phyloP scores from a whole-genome alignment of 2,113 vertebrate genomes.

The Oxyura jamaicensis region DNA sequence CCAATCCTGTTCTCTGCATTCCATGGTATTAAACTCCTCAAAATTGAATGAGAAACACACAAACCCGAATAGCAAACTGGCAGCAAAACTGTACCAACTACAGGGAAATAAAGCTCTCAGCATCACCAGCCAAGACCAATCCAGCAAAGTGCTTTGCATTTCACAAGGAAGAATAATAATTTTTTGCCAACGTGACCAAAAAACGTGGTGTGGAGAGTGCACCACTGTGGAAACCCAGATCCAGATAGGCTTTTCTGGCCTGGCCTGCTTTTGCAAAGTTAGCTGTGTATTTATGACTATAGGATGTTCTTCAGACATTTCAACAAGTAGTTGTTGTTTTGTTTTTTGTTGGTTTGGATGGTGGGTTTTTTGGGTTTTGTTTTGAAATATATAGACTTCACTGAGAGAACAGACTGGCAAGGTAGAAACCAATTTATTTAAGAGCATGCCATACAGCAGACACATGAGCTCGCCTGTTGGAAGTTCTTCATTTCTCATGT shows the following conservation, averaged over 20 bases:
- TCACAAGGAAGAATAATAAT: not conserved
- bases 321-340: not conserved
- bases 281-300: not conserved
- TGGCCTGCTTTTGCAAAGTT: not conserved
- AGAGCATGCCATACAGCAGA: not conserved
- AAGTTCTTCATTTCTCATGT: not conserved
- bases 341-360: not conserved
- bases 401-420: not conserved
- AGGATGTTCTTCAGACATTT: not conserved
- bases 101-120: conserved; percentile 12
- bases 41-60: conserved; percentile 24
- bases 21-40: not conserved
- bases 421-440: not conserved
- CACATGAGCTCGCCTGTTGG: not conserved
- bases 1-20: not conserved
- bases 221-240: not conserved
- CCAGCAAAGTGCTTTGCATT: conserved; percentile 9
- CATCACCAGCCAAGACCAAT: conserved; percentile 7
- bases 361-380: not conserved
- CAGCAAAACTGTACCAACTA: not conserved
- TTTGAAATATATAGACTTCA: not conserved
- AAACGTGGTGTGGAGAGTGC: not conserved
- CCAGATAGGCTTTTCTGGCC: not conserved
- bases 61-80: not conserved
- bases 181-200: not conserved